Evolutionary conservation across 2,888 invertebrate species (phyloP).

Genomic region (Blastobasis lacticolella): DNA sequence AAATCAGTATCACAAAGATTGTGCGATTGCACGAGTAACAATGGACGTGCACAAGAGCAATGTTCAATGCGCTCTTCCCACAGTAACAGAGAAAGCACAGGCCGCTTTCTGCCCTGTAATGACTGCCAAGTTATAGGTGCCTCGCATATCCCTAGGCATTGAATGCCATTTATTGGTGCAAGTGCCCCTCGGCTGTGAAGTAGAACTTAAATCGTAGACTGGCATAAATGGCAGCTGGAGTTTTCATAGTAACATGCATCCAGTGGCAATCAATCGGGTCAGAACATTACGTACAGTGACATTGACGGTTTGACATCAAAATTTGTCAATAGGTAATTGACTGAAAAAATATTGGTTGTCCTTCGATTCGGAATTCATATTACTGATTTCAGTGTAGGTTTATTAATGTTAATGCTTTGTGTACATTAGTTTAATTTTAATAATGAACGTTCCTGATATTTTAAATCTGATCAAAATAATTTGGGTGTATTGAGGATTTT

Average conservation of each 20-base stretch:
- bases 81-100: too few relatives aligned
- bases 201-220: slow-evolving; percentile 18
- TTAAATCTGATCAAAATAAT: slow-evolving; percentile 45
- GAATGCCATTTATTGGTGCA: slow-evolving; percentile 10
- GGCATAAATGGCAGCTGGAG: slow-evolving; percentile 22
- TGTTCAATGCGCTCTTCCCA: too few relatives aligned
- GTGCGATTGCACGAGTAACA: too few relatives aligned
- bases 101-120: too few relatives aligned
- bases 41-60: too few relatives aligned
- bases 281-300: background rate
- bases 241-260: background rate
- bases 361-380: slow-evolving; percentile 3
- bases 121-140: too few relatives aligned
- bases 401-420: slow-evolving; percentile 28
- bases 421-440: slow-evolving; percentile 38
- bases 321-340: too few relatives aligned
- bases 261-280: background rate
- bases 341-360: background rate
- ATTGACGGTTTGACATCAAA: background rate
- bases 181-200: slow-evolving; percentile 31
- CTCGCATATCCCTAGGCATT: background rate
- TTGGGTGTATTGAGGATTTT: slow-evolving; percentile 6
- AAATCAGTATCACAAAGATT: background rate
- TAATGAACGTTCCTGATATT: slow-evolving; percentile 50
- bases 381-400: slow-evolving; percentile 22